phyloP scores from a whole-genome alignment of 2,888 invertebrate species.

The Leptarthrus brevirostris region DNA sequence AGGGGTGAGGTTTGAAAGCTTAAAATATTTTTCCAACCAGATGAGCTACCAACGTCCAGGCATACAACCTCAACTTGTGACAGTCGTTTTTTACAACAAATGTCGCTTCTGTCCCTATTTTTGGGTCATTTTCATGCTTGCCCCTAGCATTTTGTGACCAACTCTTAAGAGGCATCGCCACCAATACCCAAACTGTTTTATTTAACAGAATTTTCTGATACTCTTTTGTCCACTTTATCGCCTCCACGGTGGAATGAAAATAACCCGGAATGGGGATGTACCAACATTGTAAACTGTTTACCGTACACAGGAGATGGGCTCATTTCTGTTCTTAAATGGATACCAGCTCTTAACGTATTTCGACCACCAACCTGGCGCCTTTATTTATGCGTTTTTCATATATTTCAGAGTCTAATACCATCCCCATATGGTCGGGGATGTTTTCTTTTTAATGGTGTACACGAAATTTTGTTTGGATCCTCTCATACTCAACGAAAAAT shows the following conservation, averaged over 20 bases:
- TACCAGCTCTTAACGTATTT: conserved; percentile 43
- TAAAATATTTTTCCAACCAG: conserved; percentile 1
- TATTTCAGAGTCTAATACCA: conserved; percentile 28
- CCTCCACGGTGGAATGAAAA: background rate
- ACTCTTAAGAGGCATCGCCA: background rate
- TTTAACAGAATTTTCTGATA: conserved; percentile 6
- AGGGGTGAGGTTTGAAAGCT: background rate
- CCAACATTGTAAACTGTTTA: conserved; percentile 43
- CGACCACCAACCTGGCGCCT: conserved; percentile 40
- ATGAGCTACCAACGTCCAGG: conserved; percentile 20
- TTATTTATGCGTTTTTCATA: conserved; percentile 45
- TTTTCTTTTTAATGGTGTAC: background rate
- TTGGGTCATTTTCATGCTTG: conserved; percentile 32
- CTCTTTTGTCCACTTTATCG: conserved; percentile 8
- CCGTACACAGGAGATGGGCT: conserved; percentile 39
- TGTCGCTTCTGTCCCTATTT: conserved; percentile 22
- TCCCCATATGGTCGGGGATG: conserved; percentile 6
- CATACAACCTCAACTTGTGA: conserved; percentile 20
- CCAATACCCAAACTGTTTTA: background rate
- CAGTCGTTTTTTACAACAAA: conserved; percentile 35
- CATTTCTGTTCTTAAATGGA: conserved; percentile 41
- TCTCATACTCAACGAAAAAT: conserved; percentile 36
- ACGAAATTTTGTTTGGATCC: background rate
- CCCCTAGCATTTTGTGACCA: background rate
- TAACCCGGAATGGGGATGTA: background rate